Evolutionary conservation across 2,113 vertebrate genomes (phyloP), one percentile per base, ranked within the genome.

Genomic region (Hypocryptadius cinnamomeus): DNA sequence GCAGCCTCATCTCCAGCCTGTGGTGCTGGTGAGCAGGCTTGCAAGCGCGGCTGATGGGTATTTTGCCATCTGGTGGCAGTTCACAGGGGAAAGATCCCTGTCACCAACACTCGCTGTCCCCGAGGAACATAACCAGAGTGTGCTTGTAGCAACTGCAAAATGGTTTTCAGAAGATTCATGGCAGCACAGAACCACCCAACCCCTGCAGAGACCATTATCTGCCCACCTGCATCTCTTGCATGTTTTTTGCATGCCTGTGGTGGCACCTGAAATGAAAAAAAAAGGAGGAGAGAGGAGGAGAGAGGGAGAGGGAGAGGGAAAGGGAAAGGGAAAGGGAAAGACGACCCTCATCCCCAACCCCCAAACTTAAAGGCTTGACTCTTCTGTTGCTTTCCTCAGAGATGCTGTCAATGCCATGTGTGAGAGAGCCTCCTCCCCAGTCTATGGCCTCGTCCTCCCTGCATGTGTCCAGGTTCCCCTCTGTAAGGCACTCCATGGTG

Each of bases 41-140:
- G 11, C 11, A 25, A 50, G 33, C 1, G 3, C 24, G 1, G 18
- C 25, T 48, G 50, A 15, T 4, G 35, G 39, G 12, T 65, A 33
- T 51, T 87, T 92, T 95, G 84, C 84, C 65, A 53, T 51, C 73
- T 87, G 28, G 18, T 89, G 89, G 74, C 60, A 30, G 21, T n/a
- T 40, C 35, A 23, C 16, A 28, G 15, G 51, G 18, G 25, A 45
- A 92, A 51, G 21, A 31, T 4, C 30, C n/a, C 18, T 31, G 61
- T 31, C 50, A 35, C 3, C 28, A 35, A 13, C 15, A 13, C 13
- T 48, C 4, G 0, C n/a, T 39, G 7, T 22, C 21, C 35, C 1
- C 1, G 13, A 54, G 4, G 8, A 85, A 5, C 16, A 73, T 7
- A 79, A 64, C 5, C 13, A 44, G 25, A 42, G 10, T 24, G 31